These are phyloP conservation scores for Drosophila navojoa DNA, from an alignment of 1,140 invertebrate genomes.

Conservation along the genomic window DNA sequence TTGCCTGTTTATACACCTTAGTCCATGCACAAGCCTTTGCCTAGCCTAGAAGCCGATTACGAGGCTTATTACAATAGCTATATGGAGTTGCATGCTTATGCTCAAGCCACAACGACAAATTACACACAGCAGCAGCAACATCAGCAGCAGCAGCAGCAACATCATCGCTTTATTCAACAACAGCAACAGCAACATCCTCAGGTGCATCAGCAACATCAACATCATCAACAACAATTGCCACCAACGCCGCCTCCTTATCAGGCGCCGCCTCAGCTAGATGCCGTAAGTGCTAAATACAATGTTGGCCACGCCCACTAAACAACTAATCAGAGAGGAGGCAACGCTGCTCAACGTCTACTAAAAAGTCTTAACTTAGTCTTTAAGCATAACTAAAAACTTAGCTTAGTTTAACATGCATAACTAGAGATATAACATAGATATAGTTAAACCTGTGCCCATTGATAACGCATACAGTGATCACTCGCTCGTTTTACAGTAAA, in stretches of 20 bases:
- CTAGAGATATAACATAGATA: constrained; percentile 10
- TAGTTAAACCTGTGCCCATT: not conserved
- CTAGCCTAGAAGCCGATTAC: constrained; percentile 58
- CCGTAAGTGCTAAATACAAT: constrained; percentile 70
- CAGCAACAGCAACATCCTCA: constrained; percentile 41
- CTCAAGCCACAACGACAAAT: constrained; percentile 34
- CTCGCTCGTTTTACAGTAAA: not conserved
- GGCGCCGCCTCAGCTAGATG: constrained; percentile 57
- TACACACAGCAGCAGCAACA: constrained; percentile 25
- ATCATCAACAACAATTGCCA: constrained; percentile 34
- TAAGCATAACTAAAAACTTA: constrained; percentile 17
- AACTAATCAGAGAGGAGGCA: constrained; percentile 16
- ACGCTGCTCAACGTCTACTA: constrained; percentile 2
- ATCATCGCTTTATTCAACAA: constrained; percentile 42
- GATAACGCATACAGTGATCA: not conserved
- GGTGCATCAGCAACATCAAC: constrained; percentile 36
- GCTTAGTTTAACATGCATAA: constrained; percentile 42
- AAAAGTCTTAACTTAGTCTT: constrained; percentile 20
- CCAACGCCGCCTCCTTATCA: constrained; percentile 63
- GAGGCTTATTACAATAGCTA: constrained; percentile 77
- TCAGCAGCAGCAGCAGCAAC: constrained; percentile 52
- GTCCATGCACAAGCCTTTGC: constrained; percentile 53
- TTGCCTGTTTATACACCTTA: constrained; percentile 32
- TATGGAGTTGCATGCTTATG: constrained; percentile 69
- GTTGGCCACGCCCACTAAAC: constrained; percentile 50